A percentile compares a stretch with the other conserved stretches of the same genome.
These are phyloP conservation scores for Limanda limanda DNA, from an alignment of 2,113 vertebrate genomes.

Conservation along the genomic window DNA sequence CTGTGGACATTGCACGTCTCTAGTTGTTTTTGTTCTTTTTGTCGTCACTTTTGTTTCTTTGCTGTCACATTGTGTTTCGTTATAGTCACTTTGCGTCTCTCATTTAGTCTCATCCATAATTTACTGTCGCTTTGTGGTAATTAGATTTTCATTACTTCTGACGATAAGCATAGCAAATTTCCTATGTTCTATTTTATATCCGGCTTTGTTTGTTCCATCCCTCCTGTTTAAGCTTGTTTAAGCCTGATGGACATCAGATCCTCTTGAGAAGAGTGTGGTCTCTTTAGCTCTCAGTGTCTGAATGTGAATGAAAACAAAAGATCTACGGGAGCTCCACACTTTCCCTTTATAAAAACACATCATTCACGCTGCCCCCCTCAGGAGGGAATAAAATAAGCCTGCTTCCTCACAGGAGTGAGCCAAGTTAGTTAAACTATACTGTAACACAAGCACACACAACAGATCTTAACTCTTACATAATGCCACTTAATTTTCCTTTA, in stretches of 20 bases:
- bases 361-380: background rate
- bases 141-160: no score
- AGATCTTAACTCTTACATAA: no score
- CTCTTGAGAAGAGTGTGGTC: constrained; percentile 5
- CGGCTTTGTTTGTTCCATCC: constrained; percentile 10
- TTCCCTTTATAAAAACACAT: constrained; percentile 1
- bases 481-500: no score
- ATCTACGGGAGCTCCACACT: background rate
- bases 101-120: no score
- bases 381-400: constrained; percentile 3
- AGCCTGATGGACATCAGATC: constrained; percentile 28
- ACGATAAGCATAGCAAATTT: no score
- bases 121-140: no score
- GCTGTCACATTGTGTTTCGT: no score
- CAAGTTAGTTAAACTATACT: background rate
- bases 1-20: no score
- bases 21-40: no score
- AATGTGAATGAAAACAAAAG: constrained; percentile 33
- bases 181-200: background rate
- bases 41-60: no score
- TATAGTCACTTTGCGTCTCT: no score
- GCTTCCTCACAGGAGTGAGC: background rate
- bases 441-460: no score
- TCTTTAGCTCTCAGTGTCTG: constrained; percentile 11
- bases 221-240: constrained; percentile 22